A percentile compares a stretch with the other conserved stretches of the same genome.
These are phyloP conservation scores for Sebastes diploproa DNA, from an alignment of 2,797 vertebrate genomes.

Conservation along the genomic window DNA sequence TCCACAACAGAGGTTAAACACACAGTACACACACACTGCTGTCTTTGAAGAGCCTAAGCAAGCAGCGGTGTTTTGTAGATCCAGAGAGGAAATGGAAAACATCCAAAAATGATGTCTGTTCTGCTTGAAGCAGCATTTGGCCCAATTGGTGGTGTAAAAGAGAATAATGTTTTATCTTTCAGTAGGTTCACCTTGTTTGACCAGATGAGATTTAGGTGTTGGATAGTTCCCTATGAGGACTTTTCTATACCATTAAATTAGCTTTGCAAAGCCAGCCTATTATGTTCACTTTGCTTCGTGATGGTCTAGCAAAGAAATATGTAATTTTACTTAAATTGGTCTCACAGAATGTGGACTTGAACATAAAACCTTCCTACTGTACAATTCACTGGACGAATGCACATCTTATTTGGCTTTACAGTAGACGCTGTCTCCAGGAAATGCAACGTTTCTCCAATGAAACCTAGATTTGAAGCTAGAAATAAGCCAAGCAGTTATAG, in stretches of 20 bases:
- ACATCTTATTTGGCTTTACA: not conserved
- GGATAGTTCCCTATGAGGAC: not conserved
- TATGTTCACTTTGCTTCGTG: not conserved
- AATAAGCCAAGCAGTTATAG: not conserved
- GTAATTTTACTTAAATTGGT: not conserved
- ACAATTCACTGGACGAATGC: not conserved
- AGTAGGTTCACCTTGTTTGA: not conserved
- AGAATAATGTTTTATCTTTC: not conserved
- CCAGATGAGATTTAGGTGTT: not conserved
- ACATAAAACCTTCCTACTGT: not conserved
- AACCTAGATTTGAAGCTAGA: not conserved
- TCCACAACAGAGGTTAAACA: constrained; percentile 67
- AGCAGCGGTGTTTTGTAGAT: constrained; percentile 11
- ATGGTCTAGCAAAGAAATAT: not conserved
- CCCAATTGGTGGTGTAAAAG: not conserved
- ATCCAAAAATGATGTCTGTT: constrained; percentile 4
- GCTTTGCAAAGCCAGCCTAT: not conserved
- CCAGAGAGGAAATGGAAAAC: constrained; percentile 22
- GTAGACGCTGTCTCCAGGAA: not conserved
- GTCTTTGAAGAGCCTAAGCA: constrained; percentile 49
- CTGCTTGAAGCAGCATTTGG: constrained; percentile 26
- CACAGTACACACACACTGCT: constrained; percentile 13
- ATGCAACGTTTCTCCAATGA: not conserved
- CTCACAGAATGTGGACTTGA: not conserved
- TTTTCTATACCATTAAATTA: not conserved